These are phyloP conservation scores for Aleiodes alternator DNA, from an alignment of 2,888 invertebrate species.

Conservation along the genomic window DNA sequence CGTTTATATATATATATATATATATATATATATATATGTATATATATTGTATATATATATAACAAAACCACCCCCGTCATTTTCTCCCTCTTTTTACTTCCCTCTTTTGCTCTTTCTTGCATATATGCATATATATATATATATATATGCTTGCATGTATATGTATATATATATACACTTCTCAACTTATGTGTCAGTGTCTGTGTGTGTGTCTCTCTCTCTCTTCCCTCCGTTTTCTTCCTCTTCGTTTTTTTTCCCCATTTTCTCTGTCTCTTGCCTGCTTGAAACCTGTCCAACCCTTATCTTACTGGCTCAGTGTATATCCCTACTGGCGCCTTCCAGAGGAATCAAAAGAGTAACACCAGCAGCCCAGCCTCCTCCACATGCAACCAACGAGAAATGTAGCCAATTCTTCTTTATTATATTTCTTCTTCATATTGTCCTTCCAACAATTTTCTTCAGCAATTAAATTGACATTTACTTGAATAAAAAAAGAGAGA, in stretches of 20 bases:
- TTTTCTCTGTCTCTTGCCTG: conserved; percentile 14
- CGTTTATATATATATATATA: conserved; percentile 1
- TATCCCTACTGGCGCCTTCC: conserved; percentile 21
- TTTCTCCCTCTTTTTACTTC: too few species aligned
- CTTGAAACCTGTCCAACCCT: conserved; percentile 24
- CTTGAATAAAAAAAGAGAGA: too few species aligned
- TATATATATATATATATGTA: not conserved
- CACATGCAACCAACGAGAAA: not conserved
- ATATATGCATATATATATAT: too few species aligned
- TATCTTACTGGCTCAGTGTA: conserved; percentile 13
- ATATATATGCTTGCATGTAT: too few species aligned
- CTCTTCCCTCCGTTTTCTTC: not conserved
- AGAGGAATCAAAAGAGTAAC: not conserved
- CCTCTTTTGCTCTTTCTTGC: conserved; percentile 37
- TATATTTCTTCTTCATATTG: too few species aligned
- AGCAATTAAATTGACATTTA: too few species aligned
- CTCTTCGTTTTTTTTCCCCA: not conserved
- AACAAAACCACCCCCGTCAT: conserved; percentile 35
- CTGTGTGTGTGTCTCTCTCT: not conserved
- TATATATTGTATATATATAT: not conserved
- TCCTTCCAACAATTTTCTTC: too few species aligned
- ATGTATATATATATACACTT: too few species aligned
- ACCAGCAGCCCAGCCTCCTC: not conserved
- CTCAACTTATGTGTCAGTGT: not conserved
- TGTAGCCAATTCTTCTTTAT: too few species aligned